Evolutionary conservation across 1,140 invertebrate genomes (phyloP), one percentile per base, ranked within the genome.

Genomic region (Drosophila virilis): DNA sequence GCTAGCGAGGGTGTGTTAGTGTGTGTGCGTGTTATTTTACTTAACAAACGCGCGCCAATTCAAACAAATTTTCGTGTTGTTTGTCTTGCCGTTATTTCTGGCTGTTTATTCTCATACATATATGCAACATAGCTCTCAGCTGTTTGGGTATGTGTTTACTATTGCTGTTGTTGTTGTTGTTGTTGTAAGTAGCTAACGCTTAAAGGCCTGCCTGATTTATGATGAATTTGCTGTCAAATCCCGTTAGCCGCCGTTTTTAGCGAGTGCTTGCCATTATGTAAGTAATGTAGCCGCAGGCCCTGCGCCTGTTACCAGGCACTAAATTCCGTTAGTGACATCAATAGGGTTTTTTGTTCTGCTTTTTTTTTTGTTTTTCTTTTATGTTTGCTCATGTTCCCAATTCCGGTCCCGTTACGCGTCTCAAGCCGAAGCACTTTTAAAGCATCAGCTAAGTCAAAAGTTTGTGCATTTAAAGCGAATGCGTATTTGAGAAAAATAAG

Each of bases 201-300:
- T 48, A 45, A 74, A 74, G 48, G 68, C 38, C 42, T 45, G 57
- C 42, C 60, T 81, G 73, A 80, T 81, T 77, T 81, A 81, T 80
- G 58, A 54, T 62, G 50, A 59, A 68, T 59, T 12, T 43, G 22
- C n/a, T 58, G 38, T 10, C 35, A 38, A 55, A 55, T 22, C 22
- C 3, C 15, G 35, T 70, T 64, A 22, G 61, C 51, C 43, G 9
- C 43, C 37, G 43, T 50, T 70, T 54, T 43, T 48, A 40, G 68
- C 38, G 42, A 48, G 42, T 55, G 22, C 38, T 15, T 37, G 54
- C 40, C 33, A 66, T 72, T 72, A 72, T 72, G 54, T 72, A 72
- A 72, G 69, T 72, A 15, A 37, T 67, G 15, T 72, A 28, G 32
- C 54, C 48, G 8, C 17, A 43, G 33, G 32, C 54, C 28, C 62